Percentiles rank a stretch among this genome's conserved stretches.
Conservation (phyloP, 2,888 invertebrate species). For the Emmelina monodactyla region DNA sequence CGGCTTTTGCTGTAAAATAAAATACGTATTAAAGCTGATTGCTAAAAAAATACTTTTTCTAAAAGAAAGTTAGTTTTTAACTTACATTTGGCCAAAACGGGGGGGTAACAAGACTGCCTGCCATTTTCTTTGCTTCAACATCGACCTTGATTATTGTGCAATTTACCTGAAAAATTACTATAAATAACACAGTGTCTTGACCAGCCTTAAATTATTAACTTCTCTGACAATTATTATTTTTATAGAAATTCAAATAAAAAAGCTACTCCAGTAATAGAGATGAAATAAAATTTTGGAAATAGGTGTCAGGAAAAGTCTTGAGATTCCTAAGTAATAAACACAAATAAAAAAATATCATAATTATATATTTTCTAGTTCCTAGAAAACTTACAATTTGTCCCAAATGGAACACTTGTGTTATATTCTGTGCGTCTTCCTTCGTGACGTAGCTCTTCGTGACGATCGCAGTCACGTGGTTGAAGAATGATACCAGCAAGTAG, state of each 20-base stretch:
- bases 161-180: constrained; percentile 49
- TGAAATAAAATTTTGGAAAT: too few relatives aligned
- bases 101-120: constrained; percentile 41
- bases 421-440: constrained; percentile 27
- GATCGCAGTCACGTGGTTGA: constrained; percentile 62
- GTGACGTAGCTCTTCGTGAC: constrained; percentile 40
- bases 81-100: constrained; percentile 36
- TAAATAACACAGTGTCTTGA: too few relatives aligned
- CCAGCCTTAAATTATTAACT: too few relatives aligned
- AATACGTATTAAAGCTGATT: background rate
- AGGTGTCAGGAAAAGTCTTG: too few relatives aligned
- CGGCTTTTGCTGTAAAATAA: constrained; percentile 22
- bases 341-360: background rate
- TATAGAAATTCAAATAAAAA: too few relatives aligned
- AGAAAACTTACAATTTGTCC: constrained; percentile 67
- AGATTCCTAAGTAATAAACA: too few relatives aligned
- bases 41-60: background rate
- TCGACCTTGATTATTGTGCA: constrained; percentile 49
- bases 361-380: background rate
- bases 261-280: too few relatives aligned
- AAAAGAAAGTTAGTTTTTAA: too few relatives aligned
- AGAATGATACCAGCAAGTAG: constrained; percentile 67
- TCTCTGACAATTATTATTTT: too few relatives aligned
- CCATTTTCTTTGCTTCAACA: constrained; percentile 37
- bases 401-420: constrained; percentile 53